Evolutionary conservation across 2,113 vertebrate species (phyloP).

Genomic region (Corythaeola cristata): DNA sequence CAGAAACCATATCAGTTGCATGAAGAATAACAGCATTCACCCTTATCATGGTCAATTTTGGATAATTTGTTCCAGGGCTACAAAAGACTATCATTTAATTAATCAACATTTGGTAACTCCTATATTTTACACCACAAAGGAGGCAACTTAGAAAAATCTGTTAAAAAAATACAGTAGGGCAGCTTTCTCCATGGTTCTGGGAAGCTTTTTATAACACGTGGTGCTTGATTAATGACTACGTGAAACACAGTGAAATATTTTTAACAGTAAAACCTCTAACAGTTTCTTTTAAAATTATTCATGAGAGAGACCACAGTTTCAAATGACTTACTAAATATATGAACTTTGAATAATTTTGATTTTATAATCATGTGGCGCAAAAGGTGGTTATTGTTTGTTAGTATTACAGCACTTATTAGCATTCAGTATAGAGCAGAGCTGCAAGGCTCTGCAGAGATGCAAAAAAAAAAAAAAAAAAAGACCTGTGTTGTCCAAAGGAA

Average conservation of each 20-base stretch:
- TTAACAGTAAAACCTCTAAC: conserved; percentile 13
- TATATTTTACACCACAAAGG: background rate
- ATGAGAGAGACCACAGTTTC: background rate
- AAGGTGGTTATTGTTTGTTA: background rate
- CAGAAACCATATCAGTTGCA: conserved; percentile 30
- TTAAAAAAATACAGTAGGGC: background rate
- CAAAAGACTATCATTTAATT: conserved; percentile 46
- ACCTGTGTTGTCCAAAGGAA: background rate
- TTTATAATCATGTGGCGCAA: background rate
- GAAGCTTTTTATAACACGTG: conserved; percentile 1
- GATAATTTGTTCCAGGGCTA: conserved; percentile 47
- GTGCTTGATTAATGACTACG: conserved; percentile 22
- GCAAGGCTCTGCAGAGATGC: background rate
- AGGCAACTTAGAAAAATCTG: background rate
- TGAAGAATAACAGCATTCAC: conserved; percentile 19
- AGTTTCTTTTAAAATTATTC: background rate
- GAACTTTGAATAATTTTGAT: background rate
- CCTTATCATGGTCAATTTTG: conserved; percentile 43
- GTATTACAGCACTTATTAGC: background rate
- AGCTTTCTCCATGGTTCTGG: background rate
- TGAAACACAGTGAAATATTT: conserved; percentile 1
- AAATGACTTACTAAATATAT: background rate
- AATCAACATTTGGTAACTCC: background rate
- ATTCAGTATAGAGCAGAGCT: background rate
- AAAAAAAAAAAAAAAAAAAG: background rate